Evolutionary conservation across 2,797 vertebrate genomes (phyloP).

Genomic region (Varecia variegata): DNA sequence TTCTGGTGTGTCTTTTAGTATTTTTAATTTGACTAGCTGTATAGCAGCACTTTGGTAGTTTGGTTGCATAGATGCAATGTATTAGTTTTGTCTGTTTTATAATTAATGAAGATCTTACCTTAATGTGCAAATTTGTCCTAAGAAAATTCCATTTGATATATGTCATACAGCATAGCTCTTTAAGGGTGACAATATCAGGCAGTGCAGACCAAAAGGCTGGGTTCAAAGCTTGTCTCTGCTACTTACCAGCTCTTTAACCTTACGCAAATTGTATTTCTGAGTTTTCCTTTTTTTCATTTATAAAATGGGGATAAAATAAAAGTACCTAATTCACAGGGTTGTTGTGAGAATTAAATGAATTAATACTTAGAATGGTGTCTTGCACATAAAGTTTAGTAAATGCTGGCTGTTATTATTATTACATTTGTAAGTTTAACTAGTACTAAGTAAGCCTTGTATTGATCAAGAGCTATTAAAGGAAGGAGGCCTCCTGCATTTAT

Average conservation of each 20-base stretch:
- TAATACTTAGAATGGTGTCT: not conserved
- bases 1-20: not conserved
- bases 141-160: not conserved
- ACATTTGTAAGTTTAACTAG: not conserved
- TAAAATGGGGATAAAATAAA: slow-evolving; percentile 37
- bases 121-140: slow-evolving; percentile 44
- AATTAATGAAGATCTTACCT: slow-evolving; percentile 44
- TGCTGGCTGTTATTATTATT: not conserved
- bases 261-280: not conserved
- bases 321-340: not conserved
- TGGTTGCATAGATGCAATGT: not conserved
- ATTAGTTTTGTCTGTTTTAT: slow-evolving; percentile 41
- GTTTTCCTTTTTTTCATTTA: not conserved
- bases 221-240: not conserved
- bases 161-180: not conserved
- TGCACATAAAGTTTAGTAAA: not conserved
- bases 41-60: not conserved
- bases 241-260: not conserved
- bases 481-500: not conserved
- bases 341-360: slow-evolving; percentile 35
- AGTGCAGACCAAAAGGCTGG: not conserved
- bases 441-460: not conserved
- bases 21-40: slow-evolving; percentile 8
- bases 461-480: not conserved
- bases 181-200: not conserved